Evolutionary conservation across 2,113 vertebrate species (phyloP).

Genomic region (Plestiodon gilberti): DNA sequence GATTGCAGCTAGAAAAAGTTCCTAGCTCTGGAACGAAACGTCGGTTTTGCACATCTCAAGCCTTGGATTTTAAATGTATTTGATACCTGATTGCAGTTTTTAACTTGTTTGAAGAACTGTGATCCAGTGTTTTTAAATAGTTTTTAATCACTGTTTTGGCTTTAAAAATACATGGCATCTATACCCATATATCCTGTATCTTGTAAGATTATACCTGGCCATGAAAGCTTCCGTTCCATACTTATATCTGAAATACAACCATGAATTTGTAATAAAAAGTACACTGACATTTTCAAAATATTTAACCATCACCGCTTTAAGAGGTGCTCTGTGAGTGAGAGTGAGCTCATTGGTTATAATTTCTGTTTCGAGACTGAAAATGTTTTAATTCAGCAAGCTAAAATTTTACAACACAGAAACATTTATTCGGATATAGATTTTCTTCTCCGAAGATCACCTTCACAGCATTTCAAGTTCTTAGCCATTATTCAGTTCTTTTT

Average conservation of each 20-base stretch:
- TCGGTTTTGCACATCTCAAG: too few relatives aligned
- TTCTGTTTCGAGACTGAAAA: not conserved
- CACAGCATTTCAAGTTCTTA: not conserved
- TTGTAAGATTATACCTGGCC: too few relatives aligned
- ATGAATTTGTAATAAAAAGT: not conserved
- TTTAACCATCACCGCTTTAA: not conserved
- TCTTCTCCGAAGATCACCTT: not conserved
- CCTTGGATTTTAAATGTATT: too few relatives aligned
- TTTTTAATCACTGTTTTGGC: not conserved
- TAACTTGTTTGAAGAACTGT: too few relatives aligned
- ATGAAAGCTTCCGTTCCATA: too few relatives aligned
- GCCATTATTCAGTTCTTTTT: not conserved
- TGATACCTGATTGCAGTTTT: too few relatives aligned
- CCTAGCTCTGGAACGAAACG: too few relatives aligned
- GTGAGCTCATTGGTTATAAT: not conserved
- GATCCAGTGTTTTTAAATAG: not conserved
- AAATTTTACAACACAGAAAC: not conserved
- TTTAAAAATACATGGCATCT: too few relatives aligned
- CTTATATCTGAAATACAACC: not conserved
- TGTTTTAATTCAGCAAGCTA: not conserved
- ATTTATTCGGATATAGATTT: conserved; percentile 8
- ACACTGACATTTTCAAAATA: not conserved
- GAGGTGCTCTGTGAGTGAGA: not conserved
- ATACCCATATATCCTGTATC: too few relatives aligned
- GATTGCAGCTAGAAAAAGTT: too few relatives aligned